A percentile compares a stretch with the other conserved stretches of the same genome.
Evolutionary conservation across 2,113 vertebrate genomes (phyloP).

Genomic region (Corythoichthys haematopterus): DNA sequence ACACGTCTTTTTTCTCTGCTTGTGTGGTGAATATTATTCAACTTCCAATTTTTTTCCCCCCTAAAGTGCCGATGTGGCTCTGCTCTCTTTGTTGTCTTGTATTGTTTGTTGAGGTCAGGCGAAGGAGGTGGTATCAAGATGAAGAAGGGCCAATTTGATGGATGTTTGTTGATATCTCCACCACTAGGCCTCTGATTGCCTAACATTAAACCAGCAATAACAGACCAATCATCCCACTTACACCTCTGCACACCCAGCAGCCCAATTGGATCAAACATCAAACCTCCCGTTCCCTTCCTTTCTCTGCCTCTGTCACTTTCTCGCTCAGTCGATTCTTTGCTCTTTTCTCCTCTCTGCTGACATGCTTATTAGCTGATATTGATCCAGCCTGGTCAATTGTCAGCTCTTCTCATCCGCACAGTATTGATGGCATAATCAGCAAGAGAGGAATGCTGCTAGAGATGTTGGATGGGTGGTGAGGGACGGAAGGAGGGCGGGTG

Average conservation of each 20-base stretch:
- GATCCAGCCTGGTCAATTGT: conserved; percentile 98
- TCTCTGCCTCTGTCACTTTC: conserved; percentile 63
- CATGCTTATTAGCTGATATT: conserved; percentile 98
- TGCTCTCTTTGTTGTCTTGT: conserved; percentile 83
- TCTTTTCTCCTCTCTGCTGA: conserved; percentile 80
- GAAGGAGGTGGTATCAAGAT: conserved; percentile 90
- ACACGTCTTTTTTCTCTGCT: conserved; percentile 49
- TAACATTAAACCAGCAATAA: conserved; percentile 99
- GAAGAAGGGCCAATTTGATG: conserved; percentile 96
- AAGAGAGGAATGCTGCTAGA: conserved; percentile 50
- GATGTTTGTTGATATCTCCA: conserved; percentile 99
- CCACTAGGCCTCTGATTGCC: conserved; percentile 99
- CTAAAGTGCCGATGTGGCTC: conserved; percentile 78
- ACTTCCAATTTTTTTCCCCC: conserved; percentile 58
- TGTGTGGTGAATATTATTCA: conserved; percentile 52
- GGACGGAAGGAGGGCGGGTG: conserved; percentile 28
- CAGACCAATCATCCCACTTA: conserved; percentile 98
- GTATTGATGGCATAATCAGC: conserved; percentile 99
- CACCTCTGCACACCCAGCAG: conserved; percentile 90
- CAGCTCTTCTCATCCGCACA: conserved; percentile 96
- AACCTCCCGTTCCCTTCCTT: conserved; percentile 75
- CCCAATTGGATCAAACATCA: conserved; percentile 99
- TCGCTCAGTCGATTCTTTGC: conserved; percentile 75
- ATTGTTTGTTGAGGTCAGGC: conserved; percentile 85
- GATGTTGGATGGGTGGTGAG: not conserved